Conservation (phyloP, 1,140 invertebrate species). For the Sycophila sp. region DNA sequence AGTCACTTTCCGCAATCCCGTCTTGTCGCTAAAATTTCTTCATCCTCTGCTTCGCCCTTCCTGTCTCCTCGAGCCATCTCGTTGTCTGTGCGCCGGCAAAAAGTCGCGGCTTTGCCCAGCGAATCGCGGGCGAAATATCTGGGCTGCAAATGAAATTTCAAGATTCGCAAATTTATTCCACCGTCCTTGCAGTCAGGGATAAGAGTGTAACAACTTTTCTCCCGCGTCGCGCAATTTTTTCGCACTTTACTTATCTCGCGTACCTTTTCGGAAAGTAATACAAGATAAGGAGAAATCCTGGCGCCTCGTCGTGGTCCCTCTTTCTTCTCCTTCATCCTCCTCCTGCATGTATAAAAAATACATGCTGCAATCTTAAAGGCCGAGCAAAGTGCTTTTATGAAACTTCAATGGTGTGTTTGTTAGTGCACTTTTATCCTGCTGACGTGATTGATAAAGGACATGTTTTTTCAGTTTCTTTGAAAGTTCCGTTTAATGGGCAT, state of each 20-base stretch:
- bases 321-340: background rate
- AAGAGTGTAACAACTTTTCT: background rate
- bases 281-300: slow-evolving; percentile 7
- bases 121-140: no score
- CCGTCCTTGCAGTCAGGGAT: background rate
- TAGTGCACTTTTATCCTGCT: no score
- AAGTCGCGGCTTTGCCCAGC: no score
- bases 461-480: no score
- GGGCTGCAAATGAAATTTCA: slow-evolving; percentile 4
- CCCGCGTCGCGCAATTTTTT: background rate
- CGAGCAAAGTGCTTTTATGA: slow-evolving; percentile 29
- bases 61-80: no score
- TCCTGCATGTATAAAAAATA: background rate
- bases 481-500: no score
- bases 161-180: background rate
- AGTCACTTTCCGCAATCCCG: no score
- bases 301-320: background rate
- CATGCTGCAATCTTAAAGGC: slow-evolving; percentile 27
- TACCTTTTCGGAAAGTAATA: background rate
- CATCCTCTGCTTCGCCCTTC: no score
- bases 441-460: no score
- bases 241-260: background rate
- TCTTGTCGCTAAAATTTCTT: no score
- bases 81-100: no score
- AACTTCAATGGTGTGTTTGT: no score